Evolutionary conservation across 1,140 invertebrate genomes (phyloP), one percentile per base, ranked within the genome.

Genomic region (Anthonomus grandis): DNA sequence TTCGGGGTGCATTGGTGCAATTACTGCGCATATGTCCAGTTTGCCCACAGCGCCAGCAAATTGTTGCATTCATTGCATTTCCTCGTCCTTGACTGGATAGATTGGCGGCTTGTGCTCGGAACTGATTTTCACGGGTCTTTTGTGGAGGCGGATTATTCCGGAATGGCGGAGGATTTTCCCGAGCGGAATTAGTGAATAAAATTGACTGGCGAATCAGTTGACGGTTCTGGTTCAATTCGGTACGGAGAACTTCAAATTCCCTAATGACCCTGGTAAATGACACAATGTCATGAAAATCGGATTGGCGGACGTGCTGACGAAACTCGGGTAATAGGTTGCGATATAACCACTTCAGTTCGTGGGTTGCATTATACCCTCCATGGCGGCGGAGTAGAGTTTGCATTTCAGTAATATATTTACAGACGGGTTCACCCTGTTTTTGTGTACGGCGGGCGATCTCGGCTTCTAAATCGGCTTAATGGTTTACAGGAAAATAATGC

Each of bases 291-390:
- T 9, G 3, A 37, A 52, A 41, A 22, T 39, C 38, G n/a, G 6
- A 9, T 2, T 25, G 6, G n/a, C 49, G n/a, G 36, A 52, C 21
- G 17, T 34, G 37, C 19, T 52, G 48, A 8, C 57, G 41, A 18
- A 31, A 59, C 8, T 59, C 42, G 39, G 44, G 57, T 27, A 53
- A 15, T 15, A 59, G 13, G 18, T 59, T 59, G 6, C 44, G 31
- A 27, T 59, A 48, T 4, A 59, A 9, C 51, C 50, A 59, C 3
- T 34, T 8, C 34, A 54, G 36, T 10, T 53, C 23, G 6, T 41
- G 3, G 6, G 3, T 17, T 1, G 0, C 4, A 13, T 4, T 22
- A 4, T 54, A 25, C 3, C 15, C 31, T 9, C 57, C 51, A 25
- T 59, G 50, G 21, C 44, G 27, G 3, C 57, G 22, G 6, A 54